A percentile compares a stretch with the other conserved stretches of the same genome.
Conservation (phyloP, 2,888 invertebrate species). For the Ctenicera cuprea region DNA sequence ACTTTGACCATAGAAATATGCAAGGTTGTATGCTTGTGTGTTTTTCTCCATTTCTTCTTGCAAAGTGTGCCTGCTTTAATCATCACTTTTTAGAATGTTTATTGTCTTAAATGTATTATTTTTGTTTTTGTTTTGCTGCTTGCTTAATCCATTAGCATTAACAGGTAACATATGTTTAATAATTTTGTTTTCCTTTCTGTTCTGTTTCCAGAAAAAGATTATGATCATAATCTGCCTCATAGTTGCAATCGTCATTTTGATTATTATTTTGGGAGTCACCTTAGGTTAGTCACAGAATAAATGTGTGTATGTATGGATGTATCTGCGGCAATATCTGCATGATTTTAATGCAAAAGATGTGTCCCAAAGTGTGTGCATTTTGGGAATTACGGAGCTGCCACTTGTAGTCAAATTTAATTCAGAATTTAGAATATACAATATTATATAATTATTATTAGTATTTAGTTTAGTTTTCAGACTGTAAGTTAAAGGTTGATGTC, state of each 20-base stretch:
- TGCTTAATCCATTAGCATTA: conserved; percentile 42
- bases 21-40: conserved; percentile 26
- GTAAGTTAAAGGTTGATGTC: conserved; percentile 14
- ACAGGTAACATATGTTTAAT: conserved; percentile 65
- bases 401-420: conserved; percentile 41
- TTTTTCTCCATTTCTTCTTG: background rate
- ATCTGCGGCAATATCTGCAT: conserved; percentile 42
- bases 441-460: conserved; percentile 17
- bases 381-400: conserved; percentile 31
- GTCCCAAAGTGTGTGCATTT: conserved; percentile 22
- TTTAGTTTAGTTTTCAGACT: conserved; percentile 23
- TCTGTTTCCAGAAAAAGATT: conserved; percentile 90
- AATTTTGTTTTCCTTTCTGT: conserved; percentile 75
- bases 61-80: conserved; percentile 2
- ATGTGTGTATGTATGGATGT: conserved; percentile 40
- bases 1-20: background rate
- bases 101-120: conserved; percentile 34
- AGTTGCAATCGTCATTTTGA: conserved; percentile 85
- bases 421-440: background rate
- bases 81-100: conserved; percentile 6
- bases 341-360: conserved; percentile 31
- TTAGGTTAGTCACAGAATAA: conserved; percentile 43
- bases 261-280: conserved; percentile 79
- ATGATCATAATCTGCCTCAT: conserved; percentile 90
- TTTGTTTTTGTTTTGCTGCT: conserved; percentile 40